phyloP scores from a whole-genome alignment of 2,797 vertebrate genomes.

The Pipistrellus nathusii region DNA sequence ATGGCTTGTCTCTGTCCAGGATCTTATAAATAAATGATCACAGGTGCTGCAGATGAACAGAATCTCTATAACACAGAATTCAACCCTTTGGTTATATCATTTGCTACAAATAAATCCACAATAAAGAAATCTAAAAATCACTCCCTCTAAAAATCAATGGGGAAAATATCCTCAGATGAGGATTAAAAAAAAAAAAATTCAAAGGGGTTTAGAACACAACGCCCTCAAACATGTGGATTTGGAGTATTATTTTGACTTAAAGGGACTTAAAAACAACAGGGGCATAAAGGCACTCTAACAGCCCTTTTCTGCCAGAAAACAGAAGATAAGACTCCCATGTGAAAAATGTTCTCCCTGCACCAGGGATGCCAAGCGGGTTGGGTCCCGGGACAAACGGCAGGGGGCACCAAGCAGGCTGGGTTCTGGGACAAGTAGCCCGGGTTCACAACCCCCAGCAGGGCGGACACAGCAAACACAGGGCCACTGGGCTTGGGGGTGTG shows the following conservation, averaged over 20 bases:
- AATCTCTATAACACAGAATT: neutral
- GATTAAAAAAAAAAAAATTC: neutral
- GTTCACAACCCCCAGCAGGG: no score
- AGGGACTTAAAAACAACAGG: conserved; percentile 1
- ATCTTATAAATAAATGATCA: neutral
- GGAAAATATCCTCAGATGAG: no score
- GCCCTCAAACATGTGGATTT: neutral
- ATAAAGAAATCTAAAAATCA: neutral
- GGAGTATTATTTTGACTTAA: neutral
- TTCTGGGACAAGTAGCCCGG: no score
- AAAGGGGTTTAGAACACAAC: neutral
- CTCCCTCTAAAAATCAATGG: no score
- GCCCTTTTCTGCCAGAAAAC: conserved; percentile 2
- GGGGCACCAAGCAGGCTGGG: no score
- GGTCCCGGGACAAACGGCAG: no score
- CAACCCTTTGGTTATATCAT: neutral
- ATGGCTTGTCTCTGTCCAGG: neutral
- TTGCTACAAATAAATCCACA: neutral
- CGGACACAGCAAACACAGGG: no score
- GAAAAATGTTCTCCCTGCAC: neutral
- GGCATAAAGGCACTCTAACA: neutral
- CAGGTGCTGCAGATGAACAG: neutral
- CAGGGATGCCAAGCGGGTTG: neutral
- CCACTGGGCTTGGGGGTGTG: no score
- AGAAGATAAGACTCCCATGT: neutral